Conservation (phyloP, 2,888 invertebrate genomes). For the Zaprionus obscuricornis region DNA sequence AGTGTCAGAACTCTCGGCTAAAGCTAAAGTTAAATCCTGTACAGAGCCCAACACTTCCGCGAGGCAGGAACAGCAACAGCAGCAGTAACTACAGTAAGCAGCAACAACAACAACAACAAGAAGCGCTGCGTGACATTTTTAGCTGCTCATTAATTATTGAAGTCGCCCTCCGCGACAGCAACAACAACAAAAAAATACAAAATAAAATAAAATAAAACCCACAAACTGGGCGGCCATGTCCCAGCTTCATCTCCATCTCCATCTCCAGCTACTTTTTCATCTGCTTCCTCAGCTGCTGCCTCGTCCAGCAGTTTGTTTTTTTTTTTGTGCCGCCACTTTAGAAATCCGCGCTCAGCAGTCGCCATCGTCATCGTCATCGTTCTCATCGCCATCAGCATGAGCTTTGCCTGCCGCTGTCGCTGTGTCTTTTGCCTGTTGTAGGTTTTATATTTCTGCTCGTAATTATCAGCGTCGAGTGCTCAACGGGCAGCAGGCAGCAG, state of each 20-base stretch:
- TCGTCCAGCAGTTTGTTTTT: conserved; percentile 4
- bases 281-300: conserved; percentile 16
- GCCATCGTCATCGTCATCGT: neutral
- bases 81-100: conserved; percentile 28
- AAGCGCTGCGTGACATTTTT: conserved; percentile 76
- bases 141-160: conserved; percentile 80
- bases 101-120: conserved; percentile 24
- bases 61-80: conserved; percentile 8
- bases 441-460: conserved; percentile 74
- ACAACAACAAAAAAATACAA: too few relatives aligned
- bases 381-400: too few relatives aligned
- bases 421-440: conserved; percentile 12
- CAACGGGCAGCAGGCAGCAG: too few relatives aligned
- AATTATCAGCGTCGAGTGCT: conserved; percentile 60
- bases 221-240: conserved; percentile 1
- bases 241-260: too few relatives aligned
- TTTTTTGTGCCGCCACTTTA: too few relatives aligned
- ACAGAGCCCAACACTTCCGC: conserved; percentile 38
- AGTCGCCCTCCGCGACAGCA: conserved; percentile 42
- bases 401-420: neutral
- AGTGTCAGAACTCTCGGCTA: conserved; percentile 35
- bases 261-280: too few relatives aligned
- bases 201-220: too few relatives aligned
- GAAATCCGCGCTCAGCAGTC: conserved; percentile 57
- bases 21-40: conserved; percentile 38